Conservation (phyloP, 2,113 vertebrate species). For the Rhinogobius similis region DNA sequence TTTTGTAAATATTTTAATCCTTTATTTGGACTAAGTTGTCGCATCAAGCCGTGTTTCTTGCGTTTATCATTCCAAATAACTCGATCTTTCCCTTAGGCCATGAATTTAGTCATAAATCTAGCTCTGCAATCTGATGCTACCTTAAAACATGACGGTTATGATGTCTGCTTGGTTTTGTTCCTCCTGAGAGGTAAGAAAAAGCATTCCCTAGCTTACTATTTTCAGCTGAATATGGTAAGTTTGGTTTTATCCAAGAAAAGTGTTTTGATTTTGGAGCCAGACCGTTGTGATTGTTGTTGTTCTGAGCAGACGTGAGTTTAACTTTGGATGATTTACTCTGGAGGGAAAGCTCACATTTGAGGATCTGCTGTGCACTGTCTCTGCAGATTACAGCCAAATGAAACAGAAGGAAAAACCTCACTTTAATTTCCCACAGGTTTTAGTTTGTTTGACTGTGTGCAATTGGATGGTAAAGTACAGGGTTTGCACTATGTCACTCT, state of each 20-base stretch:
- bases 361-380: constrained; percentile 36
- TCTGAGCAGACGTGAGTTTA: not conserved
- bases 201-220: too few relatives aligned
- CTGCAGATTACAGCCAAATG: not conserved
- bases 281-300: constrained; percentile 17
- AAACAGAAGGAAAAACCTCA: not conserved
- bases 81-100: too few relatives aligned
- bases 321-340: constrained; percentile 17
- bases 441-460: too few relatives aligned
- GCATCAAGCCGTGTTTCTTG: not conserved
- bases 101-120: too few relatives aligned
- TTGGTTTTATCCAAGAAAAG: too few relatives aligned
- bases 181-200: too few relatives aligned
- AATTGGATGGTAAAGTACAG: not conserved
- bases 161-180: too few relatives aligned
- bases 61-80: not conserved
- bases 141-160: too few relatives aligned
- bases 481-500: not conserved
- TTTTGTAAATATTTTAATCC: too few relatives aligned
- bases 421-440: too few relatives aligned
- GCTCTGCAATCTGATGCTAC: too few relatives aligned
- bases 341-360: constrained; percentile 7
- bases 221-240: too few relatives aligned
- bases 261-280: not conserved
- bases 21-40: not conserved